Percentiles rank a stretch among this genome's conserved stretches.
Conservation (phyloP, 2,113 vertebrate genomes). For the Anoura caudifer region DNA sequence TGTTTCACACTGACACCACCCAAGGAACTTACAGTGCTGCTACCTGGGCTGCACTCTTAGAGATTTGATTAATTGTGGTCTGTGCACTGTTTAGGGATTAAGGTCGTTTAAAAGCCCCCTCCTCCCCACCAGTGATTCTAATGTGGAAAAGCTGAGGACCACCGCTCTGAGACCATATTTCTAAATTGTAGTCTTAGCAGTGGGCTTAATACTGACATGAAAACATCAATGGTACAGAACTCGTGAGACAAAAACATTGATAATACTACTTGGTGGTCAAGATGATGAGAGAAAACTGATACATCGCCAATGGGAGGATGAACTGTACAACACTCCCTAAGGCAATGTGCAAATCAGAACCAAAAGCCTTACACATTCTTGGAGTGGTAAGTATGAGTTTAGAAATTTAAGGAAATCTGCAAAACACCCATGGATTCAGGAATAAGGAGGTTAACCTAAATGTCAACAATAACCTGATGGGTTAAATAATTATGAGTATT, state of each 20-base stretch:
- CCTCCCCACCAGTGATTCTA: background rate
- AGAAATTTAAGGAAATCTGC: conserved; percentile 26
- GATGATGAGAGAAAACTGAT: background rate
- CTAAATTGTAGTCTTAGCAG: background rate
- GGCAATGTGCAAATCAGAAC: background rate
- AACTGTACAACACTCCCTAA: background rate
- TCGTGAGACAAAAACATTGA: background rate
- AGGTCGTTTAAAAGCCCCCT: background rate
- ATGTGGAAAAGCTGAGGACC: background rate
- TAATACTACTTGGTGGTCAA: background rate
- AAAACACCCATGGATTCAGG: background rate
- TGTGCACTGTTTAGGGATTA: background rate
- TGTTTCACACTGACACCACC: background rate
- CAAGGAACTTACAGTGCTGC: background rate
- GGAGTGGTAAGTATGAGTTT: background rate
- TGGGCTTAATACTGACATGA: background rate
- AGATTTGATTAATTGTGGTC: background rate
- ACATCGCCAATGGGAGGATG: background rate
- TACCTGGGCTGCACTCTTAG: background rate
- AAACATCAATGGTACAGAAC: background rate
- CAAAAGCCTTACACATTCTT: background rate
- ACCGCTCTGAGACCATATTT: background rate
- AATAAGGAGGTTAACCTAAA: background rate
- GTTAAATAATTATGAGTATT: background rate
- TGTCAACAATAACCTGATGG: background rate